Evolutionary conservation across 2,113 vertebrate species (phyloP).

Genomic region (Cololabis saira): DNA sequence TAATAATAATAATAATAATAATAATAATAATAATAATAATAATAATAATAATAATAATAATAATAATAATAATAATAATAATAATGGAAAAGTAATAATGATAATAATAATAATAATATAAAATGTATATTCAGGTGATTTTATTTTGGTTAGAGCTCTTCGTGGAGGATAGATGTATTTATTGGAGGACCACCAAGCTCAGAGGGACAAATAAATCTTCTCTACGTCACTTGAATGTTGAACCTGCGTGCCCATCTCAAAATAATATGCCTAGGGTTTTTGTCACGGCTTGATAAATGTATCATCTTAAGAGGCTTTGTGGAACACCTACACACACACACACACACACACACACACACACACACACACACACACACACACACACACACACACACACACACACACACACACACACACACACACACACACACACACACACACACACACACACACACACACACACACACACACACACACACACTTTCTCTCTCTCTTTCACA

Average conservation of each 20-base stretch:
- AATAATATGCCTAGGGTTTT: constrained; percentile 94
- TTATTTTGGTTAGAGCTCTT: background rate
- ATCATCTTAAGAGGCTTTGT: constrained; percentile 98
- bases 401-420: constrained; percentile 89
- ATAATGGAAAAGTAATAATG: constrained; percentile 2
- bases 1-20: background rate
- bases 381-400: constrained; percentile 81
- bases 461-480: constrained; percentile 52
- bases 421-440: constrained; percentile 33
- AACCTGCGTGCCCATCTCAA: constrained; percentile 81
- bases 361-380: no score
- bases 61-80: constrained; percentile 4
- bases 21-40: constrained; percentile 1
- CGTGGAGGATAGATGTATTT: constrained; percentile 13
- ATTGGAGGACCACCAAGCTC: constrained; percentile 21
- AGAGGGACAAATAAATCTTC: constrained; percentile 47
- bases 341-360: constrained; percentile 38
- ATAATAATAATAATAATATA: background rate
- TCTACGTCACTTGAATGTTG: constrained; percentile 69
- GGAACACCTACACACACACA: constrained; percentile 88
- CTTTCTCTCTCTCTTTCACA: no score
- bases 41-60: constrained; percentile 3
- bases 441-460: constrained; percentile 84
- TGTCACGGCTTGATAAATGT: constrained; percentile 98
- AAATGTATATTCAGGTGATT: background rate